phyloP scores from a whole-genome alignment of 2,113 vertebrate genomes.

The Pollimyrus isidori region DNA sequence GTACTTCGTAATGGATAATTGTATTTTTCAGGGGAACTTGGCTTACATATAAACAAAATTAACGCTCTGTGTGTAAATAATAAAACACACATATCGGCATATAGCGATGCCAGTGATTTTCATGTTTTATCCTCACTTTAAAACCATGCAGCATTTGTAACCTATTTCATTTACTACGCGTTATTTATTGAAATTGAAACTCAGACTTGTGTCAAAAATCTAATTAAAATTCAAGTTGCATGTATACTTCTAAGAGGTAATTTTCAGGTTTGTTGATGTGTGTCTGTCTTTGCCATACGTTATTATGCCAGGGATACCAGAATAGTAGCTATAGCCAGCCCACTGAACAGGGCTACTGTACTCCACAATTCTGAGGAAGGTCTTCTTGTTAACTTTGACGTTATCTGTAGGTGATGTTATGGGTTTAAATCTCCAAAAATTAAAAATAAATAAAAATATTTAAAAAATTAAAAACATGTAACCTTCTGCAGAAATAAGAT shows the following conservation, averaged over 20 bases:
- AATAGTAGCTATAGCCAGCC: slow-evolving; percentile 12
- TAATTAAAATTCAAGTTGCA: background rate
- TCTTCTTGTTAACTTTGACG: slow-evolving; percentile 28
- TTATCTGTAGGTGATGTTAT: background rate
- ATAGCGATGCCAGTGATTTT: slow-evolving; percentile 15
- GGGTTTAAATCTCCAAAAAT: background rate
- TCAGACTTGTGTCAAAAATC: background rate
- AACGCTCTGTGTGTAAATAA: background rate
- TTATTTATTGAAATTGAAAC: background rate
- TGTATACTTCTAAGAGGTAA: background rate
- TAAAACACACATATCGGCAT: background rate
- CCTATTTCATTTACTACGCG: background rate
- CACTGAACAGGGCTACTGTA: slow-evolving; percentile 41
- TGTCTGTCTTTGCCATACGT: background rate
- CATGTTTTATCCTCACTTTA: background rate
- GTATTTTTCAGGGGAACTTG: background rate
- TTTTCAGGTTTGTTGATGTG: background rate
- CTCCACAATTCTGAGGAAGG: slow-evolving; percentile 45
- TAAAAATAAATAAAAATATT: background rate
- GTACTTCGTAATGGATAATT: background rate
- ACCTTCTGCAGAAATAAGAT: background rate
- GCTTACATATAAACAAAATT: background rate
- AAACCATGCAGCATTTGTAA: background rate
- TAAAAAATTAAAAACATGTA: background rate
- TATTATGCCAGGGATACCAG: background rate